Conservation (phyloP, 2,888 invertebrate genomes). For the Schizaphis graminum region DNA sequence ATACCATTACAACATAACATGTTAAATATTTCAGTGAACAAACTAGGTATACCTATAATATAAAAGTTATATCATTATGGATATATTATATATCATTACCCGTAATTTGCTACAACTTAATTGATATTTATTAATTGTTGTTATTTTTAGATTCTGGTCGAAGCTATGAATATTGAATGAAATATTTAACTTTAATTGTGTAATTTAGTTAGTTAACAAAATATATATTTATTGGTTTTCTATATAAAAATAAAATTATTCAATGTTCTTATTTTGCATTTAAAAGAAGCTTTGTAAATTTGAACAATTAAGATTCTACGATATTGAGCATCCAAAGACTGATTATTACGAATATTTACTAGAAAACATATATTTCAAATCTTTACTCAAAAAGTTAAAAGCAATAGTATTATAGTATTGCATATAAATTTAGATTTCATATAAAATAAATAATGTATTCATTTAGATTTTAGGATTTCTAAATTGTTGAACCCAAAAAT, state of each 20-base stretch:
- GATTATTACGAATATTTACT: too few relatives aligned
- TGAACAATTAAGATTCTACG: not conserved
- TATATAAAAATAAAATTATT: not conserved
- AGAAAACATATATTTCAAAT: not conserved
- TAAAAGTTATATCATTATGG: not conserved
- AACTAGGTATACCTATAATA: too few relatives aligned
- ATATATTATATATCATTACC: not conserved
- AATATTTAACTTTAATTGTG: not conserved
- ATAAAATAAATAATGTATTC: not conserved
- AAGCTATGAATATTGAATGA: not conserved
- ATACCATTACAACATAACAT: too few relatives aligned
- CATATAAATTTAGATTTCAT: too few relatives aligned
- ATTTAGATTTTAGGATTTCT: not conserved
- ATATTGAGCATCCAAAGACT: not conserved
- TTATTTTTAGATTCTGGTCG: not conserved
- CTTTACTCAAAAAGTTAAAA: not conserved
- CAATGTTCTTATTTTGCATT: not conserved
- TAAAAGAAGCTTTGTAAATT: not conserved
- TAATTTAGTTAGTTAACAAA: not conserved
- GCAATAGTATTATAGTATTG: not conserved
- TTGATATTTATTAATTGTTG: not conserved
- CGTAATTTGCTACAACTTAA: too few relatives aligned
- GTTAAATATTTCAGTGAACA: too few relatives aligned
- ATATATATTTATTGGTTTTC: not conserved
- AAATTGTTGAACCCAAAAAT: not conserved